A percentile compares a stretch with the other conserved stretches of the same genome.
Conservation (phyloP, 2,113 vertebrate species). For the Bombycilla garrulus region DNA sequence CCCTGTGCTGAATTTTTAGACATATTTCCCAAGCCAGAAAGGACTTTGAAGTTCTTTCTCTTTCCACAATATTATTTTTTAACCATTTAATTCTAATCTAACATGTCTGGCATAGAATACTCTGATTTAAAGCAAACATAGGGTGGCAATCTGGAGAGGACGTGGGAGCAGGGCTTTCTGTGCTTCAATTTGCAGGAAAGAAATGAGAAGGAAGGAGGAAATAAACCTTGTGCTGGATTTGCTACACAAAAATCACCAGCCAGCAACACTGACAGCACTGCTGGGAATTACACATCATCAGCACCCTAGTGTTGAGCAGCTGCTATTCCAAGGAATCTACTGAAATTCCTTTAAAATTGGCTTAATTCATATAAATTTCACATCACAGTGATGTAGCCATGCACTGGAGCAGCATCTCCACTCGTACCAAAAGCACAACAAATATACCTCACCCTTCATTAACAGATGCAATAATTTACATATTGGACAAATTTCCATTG, state of each 20-base stretch:
- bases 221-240: not conserved
- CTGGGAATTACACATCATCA: not conserved
- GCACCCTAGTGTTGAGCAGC: not conserved
- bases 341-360: not conserved
- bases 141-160: fast-evolving
- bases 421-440: fast-evolving
- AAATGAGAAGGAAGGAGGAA: not conserved
- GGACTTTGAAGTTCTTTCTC: not conserved
- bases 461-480: not conserved
- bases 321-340: not conserved
- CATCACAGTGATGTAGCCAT: not conserved
- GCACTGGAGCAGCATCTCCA: not conserved
- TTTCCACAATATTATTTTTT: not conserved
- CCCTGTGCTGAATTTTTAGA: not conserved
- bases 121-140: not conserved
- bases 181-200: not conserved
- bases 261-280: not conserved
- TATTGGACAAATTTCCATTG: too few relatives aligned
- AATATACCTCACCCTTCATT: not conserved
- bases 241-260: not conserved
- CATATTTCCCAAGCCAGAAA: not conserved
- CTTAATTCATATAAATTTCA: not conserved
- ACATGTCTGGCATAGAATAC: not conserved
- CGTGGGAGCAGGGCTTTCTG: fast-evolving
- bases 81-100: not conserved